Evolutionary conservation across 2,888 invertebrate species (phyloP).

Genomic region (Agonum fuliginosum): DNA sequence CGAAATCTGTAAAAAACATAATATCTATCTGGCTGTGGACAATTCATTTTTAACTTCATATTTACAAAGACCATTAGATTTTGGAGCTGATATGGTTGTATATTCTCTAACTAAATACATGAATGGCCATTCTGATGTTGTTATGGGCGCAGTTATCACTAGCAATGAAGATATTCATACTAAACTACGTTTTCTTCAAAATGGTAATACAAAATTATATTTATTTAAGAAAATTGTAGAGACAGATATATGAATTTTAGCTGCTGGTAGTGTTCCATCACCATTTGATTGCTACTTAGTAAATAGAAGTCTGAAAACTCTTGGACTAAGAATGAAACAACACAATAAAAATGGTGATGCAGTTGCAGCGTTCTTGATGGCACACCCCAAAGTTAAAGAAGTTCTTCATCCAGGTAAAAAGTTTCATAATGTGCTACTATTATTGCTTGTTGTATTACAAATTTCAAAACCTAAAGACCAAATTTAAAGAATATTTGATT

Average conservation of each 20-base stretch:
- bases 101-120: slow-evolving; percentile 98
- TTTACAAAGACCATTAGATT: slow-evolving; percentile 90
- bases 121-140: slow-evolving; percentile 98
- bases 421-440: background rate
- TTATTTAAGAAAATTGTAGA: background rate
- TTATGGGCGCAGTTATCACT: slow-evolving; percentile 93
- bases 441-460: background rate
- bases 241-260: slow-evolving; percentile 70
- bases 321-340: slow-evolving; percentile 92
- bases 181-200: slow-evolving; percentile 89
- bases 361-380: slow-evolving; percentile 88
- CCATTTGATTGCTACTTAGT: slow-evolving; percentile 97
- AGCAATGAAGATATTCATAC: slow-evolving; percentile 83
- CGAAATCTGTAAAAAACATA: slow-evolving; percentile 77
- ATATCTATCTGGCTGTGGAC: slow-evolving; percentile 88
- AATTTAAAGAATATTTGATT: too few species aligned
- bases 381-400: slow-evolving; percentile 85
- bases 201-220: slow-evolving; percentile 78
- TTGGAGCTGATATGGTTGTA: slow-evolving; percentile 93
- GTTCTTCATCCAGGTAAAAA: slow-evolving; percentile 87
- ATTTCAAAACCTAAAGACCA: too few species aligned
- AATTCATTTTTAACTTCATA: slow-evolving; percentile 96
- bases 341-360: slow-evolving; percentile 86
- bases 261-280: slow-evolving; percentile 94
- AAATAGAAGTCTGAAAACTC: slow-evolving; percentile 94